A percentile compares a stretch with the other conserved stretches of the same genome.
Conservation (phyloP, 2,113 vertebrate species). For the Pyxicephalus adspersus region DNA sequence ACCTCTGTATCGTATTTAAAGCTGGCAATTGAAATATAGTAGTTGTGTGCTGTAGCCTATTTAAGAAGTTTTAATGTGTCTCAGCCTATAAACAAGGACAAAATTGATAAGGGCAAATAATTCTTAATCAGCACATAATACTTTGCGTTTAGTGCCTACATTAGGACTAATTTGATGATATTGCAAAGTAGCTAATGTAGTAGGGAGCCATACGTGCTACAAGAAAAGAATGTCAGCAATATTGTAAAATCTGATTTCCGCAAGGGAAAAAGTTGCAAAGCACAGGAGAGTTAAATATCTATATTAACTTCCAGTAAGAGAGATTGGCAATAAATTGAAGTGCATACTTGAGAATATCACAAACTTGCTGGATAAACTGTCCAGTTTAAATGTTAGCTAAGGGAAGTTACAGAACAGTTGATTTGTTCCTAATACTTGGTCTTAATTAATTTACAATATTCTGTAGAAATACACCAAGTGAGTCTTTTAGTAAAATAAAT, state of each 20-base stretch:
- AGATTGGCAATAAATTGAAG: constrained; percentile 24
- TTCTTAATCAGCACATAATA: neutral
- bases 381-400: constrained; percentile 7
- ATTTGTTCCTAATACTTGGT: constrained; percentile 4
- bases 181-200: neutral
- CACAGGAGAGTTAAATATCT: constrained; percentile 2
- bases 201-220: neutral
- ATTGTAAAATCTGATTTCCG: neutral
- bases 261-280: neutral
- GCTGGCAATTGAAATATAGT: neutral
- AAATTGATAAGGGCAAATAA: neutral
- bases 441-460: neutral
- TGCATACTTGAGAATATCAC: constrained; percentile 12
- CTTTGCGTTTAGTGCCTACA: neutral
- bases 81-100: neutral
- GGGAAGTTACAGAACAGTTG: neutral
- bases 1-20: too few relatives aligned
- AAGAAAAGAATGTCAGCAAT: neutral
- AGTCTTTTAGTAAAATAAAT: too few relatives aligned
- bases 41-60: neutral
- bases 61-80: neutral
- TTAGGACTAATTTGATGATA: constrained; percentile 8
- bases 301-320: constrained; percentile 15
- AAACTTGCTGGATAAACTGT: neutral
- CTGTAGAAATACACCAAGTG: neutral